Conservation (phyloP, 2,888 invertebrate genomes). For the Chaetoderma sp. region DNA sequence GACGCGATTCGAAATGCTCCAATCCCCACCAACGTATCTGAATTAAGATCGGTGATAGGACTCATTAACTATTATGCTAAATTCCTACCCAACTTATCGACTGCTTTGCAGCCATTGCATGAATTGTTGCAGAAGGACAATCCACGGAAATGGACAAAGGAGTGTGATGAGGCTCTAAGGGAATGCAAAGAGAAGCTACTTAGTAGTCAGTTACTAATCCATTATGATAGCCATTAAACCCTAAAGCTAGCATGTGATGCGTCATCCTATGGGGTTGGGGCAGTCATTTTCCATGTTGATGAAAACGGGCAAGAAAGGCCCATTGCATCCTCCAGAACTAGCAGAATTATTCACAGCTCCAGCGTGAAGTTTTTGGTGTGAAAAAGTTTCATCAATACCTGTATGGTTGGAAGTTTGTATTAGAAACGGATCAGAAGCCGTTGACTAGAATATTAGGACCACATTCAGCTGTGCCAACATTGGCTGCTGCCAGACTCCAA, state of each 20-base stretch:
- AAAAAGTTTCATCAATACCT: constrained; percentile 3
- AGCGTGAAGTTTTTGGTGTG: constrained; percentile 60
- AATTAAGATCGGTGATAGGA: constrained; percentile 10
- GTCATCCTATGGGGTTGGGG: constrained; percentile 56
- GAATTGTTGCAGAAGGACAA: constrained; percentile 15
- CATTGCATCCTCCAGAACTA: constrained; percentile 66
- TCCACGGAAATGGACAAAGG: constrained; percentile 30
- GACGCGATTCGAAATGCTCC: constrained; percentile 20
- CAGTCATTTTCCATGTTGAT: constrained; percentile 47
- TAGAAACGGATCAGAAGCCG: not conserved
- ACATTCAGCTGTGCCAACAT: not conserved
- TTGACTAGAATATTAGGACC: not conserved
- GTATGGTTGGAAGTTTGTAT: too few relatives aligned
- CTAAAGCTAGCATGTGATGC: constrained; percentile 67
- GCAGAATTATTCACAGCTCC: constrained; percentile 67
- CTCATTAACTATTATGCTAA: constrained; percentile 14
- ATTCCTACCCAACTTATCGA: constrained; percentile 16
- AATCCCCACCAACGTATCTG: constrained; percentile 5
- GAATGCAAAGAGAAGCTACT: constrained; percentile 37
- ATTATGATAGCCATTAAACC: constrained; percentile 54
- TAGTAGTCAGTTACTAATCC: constrained; percentile 42
- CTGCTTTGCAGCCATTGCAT: constrained; percentile 16
- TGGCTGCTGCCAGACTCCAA: not conserved
- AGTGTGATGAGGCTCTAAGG: constrained; percentile 32
- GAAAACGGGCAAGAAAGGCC: constrained; percentile 47